Evolutionary conservation across 2,797 vertebrate genomes (phyloP).

Genomic region (Argya squamiceps): DNA sequence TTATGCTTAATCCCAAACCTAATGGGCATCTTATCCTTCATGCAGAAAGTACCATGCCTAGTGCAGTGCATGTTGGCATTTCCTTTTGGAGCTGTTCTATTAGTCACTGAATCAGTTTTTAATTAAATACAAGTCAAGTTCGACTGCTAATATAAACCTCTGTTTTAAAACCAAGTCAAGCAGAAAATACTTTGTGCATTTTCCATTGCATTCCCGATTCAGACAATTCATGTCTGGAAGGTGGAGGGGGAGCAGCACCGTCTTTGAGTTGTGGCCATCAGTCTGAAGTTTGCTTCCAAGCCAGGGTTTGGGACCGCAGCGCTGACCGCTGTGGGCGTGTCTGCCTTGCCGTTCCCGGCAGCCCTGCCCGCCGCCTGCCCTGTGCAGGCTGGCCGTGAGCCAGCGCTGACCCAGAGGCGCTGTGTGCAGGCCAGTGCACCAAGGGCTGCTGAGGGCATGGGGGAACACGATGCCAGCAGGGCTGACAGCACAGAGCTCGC

Average conservation of each 20-base stretch:
- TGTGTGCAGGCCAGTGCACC: not conserved
- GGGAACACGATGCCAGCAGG: not conserved
- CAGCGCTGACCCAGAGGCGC: not conserved
- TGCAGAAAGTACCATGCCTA: rapidly evolving
- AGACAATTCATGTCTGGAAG: rapidly evolving
- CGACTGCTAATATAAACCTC: not conserved
- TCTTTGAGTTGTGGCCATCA: rapidly evolving
- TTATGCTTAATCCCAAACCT: not conserved
- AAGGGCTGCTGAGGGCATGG: not conserved
- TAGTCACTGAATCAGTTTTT: not conserved
- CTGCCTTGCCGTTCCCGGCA: not conserved
- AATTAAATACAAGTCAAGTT: not conserved
- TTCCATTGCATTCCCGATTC: rapidly evolving
- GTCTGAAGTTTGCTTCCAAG: not conserved
- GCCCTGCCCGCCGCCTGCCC: not conserved
- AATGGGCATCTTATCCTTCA: not conserved
- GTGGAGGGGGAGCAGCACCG: rapidly evolving
- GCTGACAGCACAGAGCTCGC: rapidly evolving
- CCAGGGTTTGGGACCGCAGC: not conserved
- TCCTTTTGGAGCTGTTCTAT: not conserved
- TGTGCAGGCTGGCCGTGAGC: not conserved
- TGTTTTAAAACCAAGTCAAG: not conserved
- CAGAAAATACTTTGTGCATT: not conserved
- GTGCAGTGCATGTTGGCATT: not conserved
- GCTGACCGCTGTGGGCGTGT: rapidly evolving